These are phyloP conservation scores for Agonopterix heracliana DNA, from an alignment of 2,888 invertebrate genomes.

Conservation along the genomic window DNA sequence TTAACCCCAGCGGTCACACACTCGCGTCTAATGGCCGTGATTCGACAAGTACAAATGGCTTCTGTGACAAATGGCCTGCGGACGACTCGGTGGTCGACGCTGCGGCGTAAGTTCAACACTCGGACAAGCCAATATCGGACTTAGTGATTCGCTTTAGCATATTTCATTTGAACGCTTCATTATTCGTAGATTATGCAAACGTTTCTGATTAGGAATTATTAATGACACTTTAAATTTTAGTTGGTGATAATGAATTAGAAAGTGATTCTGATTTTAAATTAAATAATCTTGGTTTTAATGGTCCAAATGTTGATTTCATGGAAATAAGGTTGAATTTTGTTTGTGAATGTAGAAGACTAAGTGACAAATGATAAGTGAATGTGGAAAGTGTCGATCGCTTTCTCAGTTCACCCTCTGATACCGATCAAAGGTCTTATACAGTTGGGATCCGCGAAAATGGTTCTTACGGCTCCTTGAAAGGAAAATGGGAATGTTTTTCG, in stretches of 20 bases:
- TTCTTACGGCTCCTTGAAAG: slow-evolving; percentile 30
- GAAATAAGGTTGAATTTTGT: slow-evolving; percentile 37
- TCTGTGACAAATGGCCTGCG: slow-evolving; percentile 72
- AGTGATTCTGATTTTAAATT: background rate
- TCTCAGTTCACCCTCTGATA: slow-evolving; percentile 56
- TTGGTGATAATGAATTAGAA: background rate
- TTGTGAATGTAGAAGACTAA: slow-evolving; percentile 19
- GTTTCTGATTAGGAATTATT: background rate
- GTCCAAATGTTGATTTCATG: background rate
- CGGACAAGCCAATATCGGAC: slow-evolving; percentile 52
- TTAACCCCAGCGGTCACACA: slow-evolving; percentile 72
- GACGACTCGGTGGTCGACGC: slow-evolving; percentile 61
- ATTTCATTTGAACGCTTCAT: slow-evolving; percentile 15
- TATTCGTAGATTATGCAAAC: slow-evolving; percentile 10
- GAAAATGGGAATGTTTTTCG: slow-evolving; percentile 47
- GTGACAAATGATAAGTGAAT: slow-evolving; percentile 52
- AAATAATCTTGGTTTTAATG: too few relatives aligned
- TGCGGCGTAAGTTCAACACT: slow-evolving; percentile 57
- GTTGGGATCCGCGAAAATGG: slow-evolving; percentile 41
- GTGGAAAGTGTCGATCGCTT: slow-evolving; percentile 55
- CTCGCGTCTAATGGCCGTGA: slow-evolving; percentile 75
- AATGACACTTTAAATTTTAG: background rate
- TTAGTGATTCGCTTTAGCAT: slow-evolving; percentile 36
- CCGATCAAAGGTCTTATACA: slow-evolving; percentile 56
- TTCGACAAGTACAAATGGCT: slow-evolving; percentile 78